Evolutionary conservation across 2,888 invertebrate genomes (phyloP).

Genomic region (Chaitophorus viminalis): DNA sequence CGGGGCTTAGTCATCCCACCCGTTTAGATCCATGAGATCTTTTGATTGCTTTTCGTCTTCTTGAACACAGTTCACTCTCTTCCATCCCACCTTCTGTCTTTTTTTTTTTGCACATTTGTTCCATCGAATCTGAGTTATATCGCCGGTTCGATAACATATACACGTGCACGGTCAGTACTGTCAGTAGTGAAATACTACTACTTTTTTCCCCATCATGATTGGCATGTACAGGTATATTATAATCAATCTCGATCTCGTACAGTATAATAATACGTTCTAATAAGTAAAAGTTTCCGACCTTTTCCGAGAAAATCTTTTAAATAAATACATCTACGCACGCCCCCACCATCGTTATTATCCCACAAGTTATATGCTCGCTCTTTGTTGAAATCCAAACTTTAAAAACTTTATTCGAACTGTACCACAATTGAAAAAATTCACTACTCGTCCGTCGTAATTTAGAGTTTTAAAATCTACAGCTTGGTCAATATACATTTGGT

Average conservation of each 20-base stretch:
- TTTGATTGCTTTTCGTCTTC: slow-evolving; percentile 61
- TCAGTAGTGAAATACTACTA: neutral
- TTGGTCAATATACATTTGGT: neutral
- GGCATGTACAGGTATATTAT: too few species aligned
- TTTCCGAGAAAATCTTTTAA: neutral
- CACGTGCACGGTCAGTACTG: too few species aligned
- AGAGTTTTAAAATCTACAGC: neutral
- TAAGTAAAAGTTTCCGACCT: neutral
- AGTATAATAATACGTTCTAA: neutral
- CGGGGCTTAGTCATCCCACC: slow-evolving; percentile 53
- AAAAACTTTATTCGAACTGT: neutral
- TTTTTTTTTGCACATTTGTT: slow-evolving; percentile 55
- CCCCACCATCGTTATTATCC: too few species aligned
- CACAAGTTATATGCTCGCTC: too few species aligned
- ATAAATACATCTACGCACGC: neutral
- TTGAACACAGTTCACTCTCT: slow-evolving; percentile 52
- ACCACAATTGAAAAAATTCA: neutral
- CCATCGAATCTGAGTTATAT: slow-evolving; percentile 40
- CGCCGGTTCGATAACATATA: neutral
- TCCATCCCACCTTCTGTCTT: slow-evolving; percentile 4
- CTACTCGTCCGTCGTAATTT: neutral
- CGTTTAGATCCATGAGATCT: slow-evolving; percentile 57
- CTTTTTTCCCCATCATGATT: too few species aligned
- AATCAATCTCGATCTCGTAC: neutral
- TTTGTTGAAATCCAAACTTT: neutral